These are phyloP conservation scores for Nomada flava DNA, from an alignment of 2,888 invertebrate genomes.

Conservation along the genomic window DNA sequence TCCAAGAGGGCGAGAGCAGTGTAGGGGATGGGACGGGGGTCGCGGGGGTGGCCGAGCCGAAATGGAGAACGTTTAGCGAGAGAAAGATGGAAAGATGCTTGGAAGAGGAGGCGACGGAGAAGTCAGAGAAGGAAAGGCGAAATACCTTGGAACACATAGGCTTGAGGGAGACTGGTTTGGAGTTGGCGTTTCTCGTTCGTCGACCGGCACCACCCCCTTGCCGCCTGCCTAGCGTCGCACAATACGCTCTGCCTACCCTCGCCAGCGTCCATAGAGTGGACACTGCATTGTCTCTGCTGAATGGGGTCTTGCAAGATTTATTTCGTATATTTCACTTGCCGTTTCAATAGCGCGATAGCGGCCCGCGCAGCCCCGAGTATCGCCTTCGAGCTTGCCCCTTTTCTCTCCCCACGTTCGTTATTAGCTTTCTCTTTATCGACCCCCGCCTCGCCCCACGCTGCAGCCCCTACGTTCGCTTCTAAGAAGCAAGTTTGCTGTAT, in stretches of 20 bases:
- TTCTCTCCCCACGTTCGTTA: conserved; percentile 33
- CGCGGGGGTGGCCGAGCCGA: conserved; percentile 24
- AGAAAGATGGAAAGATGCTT: conserved; percentile 50
- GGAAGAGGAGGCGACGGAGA: conserved; percentile 15
- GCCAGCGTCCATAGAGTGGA: conserved; percentile 81
- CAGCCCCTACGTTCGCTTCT: conserved; percentile 29
- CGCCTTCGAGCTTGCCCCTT: conserved; percentile 67
- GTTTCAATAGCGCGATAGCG: conserved; percentile 83
- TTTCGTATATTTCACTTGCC: conserved; percentile 85
- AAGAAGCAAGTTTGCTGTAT: conserved; percentile 66
- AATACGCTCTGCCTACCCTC: conserved; percentile 80
- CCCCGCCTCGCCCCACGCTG: conserved; percentile 36
- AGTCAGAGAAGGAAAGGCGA: conserved; percentile 70
- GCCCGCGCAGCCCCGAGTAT: conserved; percentile 76
- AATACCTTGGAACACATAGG: conserved; percentile 67
- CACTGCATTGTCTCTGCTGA: conserved; percentile 83
- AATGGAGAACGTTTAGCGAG: conserved; percentile 61
- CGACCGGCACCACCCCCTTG: conserved; percentile 61
- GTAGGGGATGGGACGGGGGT: neutral
- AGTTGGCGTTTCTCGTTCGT: conserved; percentile 77
- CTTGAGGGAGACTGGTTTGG: conserved; percentile 73
- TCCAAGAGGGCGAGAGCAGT: conserved; percentile 64
- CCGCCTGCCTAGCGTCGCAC: conserved; percentile 74
- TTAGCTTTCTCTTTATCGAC: conserved; percentile 62
- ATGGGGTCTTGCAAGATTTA: conserved; percentile 84